Percentiles rank a stretch among this genome's conserved stretches.
Conservation (phyloP, 2,113 vertebrate species). For the Eublepharis macularius region DNA sequence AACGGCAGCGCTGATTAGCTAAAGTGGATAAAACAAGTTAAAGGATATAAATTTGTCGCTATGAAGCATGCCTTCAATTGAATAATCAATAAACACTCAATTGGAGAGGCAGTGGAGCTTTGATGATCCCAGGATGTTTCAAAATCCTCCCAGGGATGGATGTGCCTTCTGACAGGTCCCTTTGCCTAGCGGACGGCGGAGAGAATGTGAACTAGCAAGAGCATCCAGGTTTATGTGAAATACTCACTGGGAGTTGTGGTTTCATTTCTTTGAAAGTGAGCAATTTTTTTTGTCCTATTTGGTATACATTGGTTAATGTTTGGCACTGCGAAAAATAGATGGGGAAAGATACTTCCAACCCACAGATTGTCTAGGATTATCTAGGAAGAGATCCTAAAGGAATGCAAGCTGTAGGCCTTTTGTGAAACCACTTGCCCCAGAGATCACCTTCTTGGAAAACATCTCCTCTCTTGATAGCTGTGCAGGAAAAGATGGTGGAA, state of each 20-base stretch:
- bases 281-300: too few species aligned
- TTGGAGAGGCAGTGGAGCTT: constrained; percentile 1
- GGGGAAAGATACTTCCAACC: too few species aligned
- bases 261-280: neutral
- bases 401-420: neutral
- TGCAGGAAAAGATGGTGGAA: too few species aligned
- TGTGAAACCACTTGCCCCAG: too few species aligned
- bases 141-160: neutral
- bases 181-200: neutral
- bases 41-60: constrained; percentile 14
- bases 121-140: neutral
- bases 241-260: neutral
- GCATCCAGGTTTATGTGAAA: neutral
- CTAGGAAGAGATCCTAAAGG: neutral
- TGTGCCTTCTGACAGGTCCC: neutral
- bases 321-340: too few species aligned
- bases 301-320: too few species aligned
- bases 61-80: constrained; percentile 12
- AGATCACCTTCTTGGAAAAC: too few species aligned
- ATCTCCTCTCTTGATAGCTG: too few species aligned
- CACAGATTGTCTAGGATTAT: too few species aligned
- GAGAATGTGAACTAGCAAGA: neutral
- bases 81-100: constrained; percentile 23
- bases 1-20: constrained; percentile 17
- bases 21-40: constrained; percentile 17